Evolutionary conservation across 92 coral and sea anemone genomes (phyloP).

Genomic region (Pocillopora grandis): DNA sequence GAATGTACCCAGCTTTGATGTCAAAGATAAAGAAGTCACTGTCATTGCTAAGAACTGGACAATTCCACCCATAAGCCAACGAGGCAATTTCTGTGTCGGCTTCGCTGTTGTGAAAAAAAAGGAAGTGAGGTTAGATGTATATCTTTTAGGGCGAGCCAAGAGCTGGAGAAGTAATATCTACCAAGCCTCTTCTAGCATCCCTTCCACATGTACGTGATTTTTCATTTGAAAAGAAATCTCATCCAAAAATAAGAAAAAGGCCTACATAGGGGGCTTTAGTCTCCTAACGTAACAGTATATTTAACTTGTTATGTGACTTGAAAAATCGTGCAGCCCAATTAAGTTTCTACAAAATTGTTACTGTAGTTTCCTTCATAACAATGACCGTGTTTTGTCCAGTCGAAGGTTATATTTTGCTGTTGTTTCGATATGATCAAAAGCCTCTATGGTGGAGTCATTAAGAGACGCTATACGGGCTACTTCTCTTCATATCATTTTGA

Average conservation of each 20-base stretch:
- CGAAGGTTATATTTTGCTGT: too few relatives aligned
- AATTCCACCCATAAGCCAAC: conserved; percentile 67
- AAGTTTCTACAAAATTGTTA: background rate
- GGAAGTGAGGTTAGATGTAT: background rate
- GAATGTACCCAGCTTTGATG: conserved; percentile 83
- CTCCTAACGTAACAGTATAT: too few relatives aligned
- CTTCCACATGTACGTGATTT: too few relatives aligned
- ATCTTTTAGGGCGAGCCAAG: background rate
- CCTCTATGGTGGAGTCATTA: too few relatives aligned
- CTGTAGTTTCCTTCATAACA: background rate
- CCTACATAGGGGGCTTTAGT: too few relatives aligned
- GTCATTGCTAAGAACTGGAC: conserved; percentile 84
- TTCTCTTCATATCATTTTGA: too few relatives aligned
- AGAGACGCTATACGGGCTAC: too few relatives aligned
- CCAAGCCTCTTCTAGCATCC: background rate
- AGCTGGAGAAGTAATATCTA: background rate
- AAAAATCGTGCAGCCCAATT: too few relatives aligned
- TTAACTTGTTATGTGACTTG: too few relatives aligned
- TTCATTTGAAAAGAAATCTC: too few relatives aligned
- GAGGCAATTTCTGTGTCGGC: conserved; percentile 89
- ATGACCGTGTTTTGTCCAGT: background rate
- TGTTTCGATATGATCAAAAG: too few relatives aligned
- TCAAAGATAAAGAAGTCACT: conserved; percentile 93
- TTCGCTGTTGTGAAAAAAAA: conserved; percentile 49
- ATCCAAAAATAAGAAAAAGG: too few relatives aligned